Conservation (phyloP, 2,797 vertebrate species). For the Manis javanica region DNA sequence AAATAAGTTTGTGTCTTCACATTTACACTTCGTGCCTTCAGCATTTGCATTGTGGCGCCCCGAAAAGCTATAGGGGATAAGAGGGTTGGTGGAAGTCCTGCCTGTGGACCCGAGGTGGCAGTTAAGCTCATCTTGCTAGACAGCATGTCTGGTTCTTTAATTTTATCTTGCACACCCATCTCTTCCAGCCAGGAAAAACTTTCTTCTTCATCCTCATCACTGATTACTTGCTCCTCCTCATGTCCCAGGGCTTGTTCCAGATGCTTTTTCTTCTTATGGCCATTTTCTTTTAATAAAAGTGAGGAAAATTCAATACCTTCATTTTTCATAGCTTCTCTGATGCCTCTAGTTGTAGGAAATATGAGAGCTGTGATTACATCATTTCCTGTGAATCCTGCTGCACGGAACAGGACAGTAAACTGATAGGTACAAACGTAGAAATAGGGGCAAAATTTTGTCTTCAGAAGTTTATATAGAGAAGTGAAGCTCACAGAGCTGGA, state of each 20-base stretch:
- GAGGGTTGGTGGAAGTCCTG: constrained; percentile 95
- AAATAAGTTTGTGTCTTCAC: constrained; percentile 89
- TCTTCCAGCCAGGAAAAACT: constrained; percentile 95
- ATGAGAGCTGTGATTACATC: constrained; percentile 90
- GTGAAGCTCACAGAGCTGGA: constrained; percentile 94
- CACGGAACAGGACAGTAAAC: constrained; percentile 94
- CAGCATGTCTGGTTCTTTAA: constrained; percentile 93
- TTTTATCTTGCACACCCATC: constrained; percentile 96
- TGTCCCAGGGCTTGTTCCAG: constrained; percentile 54
- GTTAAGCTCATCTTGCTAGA: constrained; percentile 93
- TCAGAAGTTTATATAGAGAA: constrained; percentile 94
- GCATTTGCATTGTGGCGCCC: constrained; percentile 93
- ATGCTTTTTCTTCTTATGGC: constrained; percentile 78
- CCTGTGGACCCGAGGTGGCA: constrained; percentile 92
- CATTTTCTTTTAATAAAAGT: constrained; percentile 91
- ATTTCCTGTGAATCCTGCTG: constrained; percentile 91
- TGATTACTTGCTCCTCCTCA: constrained; percentile 79
- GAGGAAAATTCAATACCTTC: constrained; percentile 96
- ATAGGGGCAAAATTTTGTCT: constrained; percentile 94
- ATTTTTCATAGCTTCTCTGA: constrained; percentile 94
- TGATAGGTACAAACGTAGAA: constrained; percentile 97
- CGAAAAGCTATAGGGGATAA: constrained; percentile 93
- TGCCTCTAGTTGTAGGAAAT: constrained; percentile 94
- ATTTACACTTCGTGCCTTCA: constrained; percentile 94
- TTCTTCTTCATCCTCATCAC: constrained; percentile 89